These are phyloP conservation scores for Melolontha melolontha DNA, from an alignment of 2,888 invertebrate genomes.

Conservation along the genomic window DNA sequence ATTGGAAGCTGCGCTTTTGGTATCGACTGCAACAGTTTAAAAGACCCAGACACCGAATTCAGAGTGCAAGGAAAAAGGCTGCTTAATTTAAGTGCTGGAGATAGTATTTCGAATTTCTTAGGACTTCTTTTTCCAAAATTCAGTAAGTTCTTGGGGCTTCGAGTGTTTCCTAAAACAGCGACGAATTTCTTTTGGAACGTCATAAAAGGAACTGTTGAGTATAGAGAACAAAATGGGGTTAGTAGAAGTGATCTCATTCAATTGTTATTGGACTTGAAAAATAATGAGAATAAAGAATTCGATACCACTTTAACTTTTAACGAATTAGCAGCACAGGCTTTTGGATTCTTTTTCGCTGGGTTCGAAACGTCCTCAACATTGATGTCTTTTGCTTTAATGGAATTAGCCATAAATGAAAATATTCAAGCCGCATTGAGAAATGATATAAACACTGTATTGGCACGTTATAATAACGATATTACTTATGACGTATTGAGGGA, in stretches of 20 bases:
- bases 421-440: slow-evolving; percentile 60
- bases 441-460: slow-evolving; percentile 54
- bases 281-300: not conserved
- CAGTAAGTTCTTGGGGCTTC: slow-evolving; percentile 48
- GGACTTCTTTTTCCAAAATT: slow-evolving; percentile 47
- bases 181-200: slow-evolving; percentile 65
- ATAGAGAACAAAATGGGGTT: slow-evolving; percentile 64
- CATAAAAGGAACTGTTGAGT: slow-evolving; percentile 64
- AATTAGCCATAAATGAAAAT: slow-evolving; percentile 63
- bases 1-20: slow-evolving; percentile 72
- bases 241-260: slow-evolving; percentile 70
- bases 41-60: slow-evolving; percentile 68
- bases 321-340: slow-evolving; percentile 65
- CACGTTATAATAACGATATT: slow-evolving; percentile 59
- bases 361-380: slow-evolving; percentile 68
- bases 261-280: slow-evolving; percentile 66
- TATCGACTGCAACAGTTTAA: slow-evolving; percentile 70
- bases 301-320: slow-evolving; percentile 14
- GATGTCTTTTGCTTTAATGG: slow-evolving; percentile 64
- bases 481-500: slow-evolving; percentile 65
- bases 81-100: not conserved
- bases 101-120: slow-evolving; percentile 13
- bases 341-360: slow-evolving; percentile 67
- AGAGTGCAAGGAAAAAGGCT: slow-evolving; percentile 48
- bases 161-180: slow-evolving; percentile 51